Conservation (phyloP, 1,140 invertebrate species). For the Cotesia typhae region DNA sequence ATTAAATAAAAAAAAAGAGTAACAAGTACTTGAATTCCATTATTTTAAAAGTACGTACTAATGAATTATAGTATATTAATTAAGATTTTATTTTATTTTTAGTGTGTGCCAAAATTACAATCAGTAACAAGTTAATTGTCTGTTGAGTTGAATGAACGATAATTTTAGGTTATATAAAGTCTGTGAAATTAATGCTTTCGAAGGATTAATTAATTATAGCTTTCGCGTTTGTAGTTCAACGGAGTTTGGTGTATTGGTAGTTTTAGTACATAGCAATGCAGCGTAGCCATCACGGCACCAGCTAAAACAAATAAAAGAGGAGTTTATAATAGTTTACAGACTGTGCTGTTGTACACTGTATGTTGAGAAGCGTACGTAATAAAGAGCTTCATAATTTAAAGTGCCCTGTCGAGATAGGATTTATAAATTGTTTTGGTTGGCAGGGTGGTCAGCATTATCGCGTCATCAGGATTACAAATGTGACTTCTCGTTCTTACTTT, state of each 20-base stretch:
- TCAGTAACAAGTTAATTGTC: not conserved
- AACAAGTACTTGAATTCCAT: not conserved
- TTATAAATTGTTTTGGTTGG: constrained; percentile 57
- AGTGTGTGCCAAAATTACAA: not conserved
- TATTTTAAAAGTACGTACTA: too few relatives aligned
- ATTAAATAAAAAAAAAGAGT: not conserved
- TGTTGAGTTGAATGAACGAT: constrained; percentile 24
- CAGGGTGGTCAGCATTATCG: constrained; percentile 54
- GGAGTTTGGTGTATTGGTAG: constrained; percentile 13
- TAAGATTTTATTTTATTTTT: not conserved
- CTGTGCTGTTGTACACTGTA: constrained; percentile 4
- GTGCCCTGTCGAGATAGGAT: constrained; percentile 53
- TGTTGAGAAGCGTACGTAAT: constrained; percentile 43
- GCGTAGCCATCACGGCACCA: not conserved
- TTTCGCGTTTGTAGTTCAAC: constrained; percentile 26
- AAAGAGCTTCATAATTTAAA: constrained; percentile 58
- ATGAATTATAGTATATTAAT: not conserved
- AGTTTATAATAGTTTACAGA: constrained; percentile 27
- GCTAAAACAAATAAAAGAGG: constrained; percentile 1
- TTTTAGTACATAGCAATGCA: not conserved
- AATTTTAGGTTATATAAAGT: constrained; percentile 8
- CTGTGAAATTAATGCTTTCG: constrained; percentile 34
- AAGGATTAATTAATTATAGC: constrained; percentile 35
- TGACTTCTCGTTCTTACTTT: constrained; percentile 32
- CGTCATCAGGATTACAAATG: constrained; percentile 55